A percentile compares a stretch with the other conserved stretches of the same genome.
phyloP scores from a whole-genome alignment of 2,888 invertebrate genomes.

The Scotopteryx bipunctaria region DNA sequence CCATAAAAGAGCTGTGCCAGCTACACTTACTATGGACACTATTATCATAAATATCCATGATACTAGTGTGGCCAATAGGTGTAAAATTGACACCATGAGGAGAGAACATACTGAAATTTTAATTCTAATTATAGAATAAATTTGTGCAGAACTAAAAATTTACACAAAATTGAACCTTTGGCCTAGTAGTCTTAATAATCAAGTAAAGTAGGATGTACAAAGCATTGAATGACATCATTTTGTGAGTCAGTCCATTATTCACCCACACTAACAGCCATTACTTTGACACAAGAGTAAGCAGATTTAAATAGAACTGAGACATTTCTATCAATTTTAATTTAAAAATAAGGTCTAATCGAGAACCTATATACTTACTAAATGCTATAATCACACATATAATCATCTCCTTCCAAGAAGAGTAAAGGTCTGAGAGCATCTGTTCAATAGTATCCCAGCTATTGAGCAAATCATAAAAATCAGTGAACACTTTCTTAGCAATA shows the following conservation, averaged over 20 bases:
- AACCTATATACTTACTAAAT: slow-evolving; percentile 87
- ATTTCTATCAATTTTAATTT: not conserved
- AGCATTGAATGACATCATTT: slow-evolving; percentile 19
- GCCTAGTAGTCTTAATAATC: too few relatives aligned
- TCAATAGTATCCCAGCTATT: slow-evolving; percentile 95
- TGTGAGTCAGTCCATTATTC: slow-evolving; percentile 17
- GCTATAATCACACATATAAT: slow-evolving; percentile 90
- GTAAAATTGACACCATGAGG: slow-evolving; percentile 91
- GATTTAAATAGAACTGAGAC: slow-evolving; percentile 8
- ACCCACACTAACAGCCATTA: slow-evolving; percentile 12
- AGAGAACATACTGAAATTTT: slow-evolving; percentile 91
- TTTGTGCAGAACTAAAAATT: too few relatives aligned
- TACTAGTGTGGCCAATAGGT: slow-evolving; percentile 91
- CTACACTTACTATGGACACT: slow-evolving; percentile 89
- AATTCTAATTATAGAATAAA: too few relatives aligned
- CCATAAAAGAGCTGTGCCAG: slow-evolving; percentile 92
- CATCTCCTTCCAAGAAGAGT: slow-evolving; percentile 94
- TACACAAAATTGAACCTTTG: too few relatives aligned
- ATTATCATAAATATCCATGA: slow-evolving; percentile 94
- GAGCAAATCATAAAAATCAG: slow-evolving; percentile 90
- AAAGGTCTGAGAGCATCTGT: slow-evolving; percentile 94
- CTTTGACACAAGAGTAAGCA: not conserved
- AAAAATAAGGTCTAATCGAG: not conserved
- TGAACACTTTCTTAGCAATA: slow-evolving; percentile 84
- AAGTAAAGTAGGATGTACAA: not conserved